A percentile compares a stretch with the other conserved stretches of the same genome.
These are phyloP conservation scores for Oxyscelio sp. DNA, from an alignment of 2,888 invertebrate genomes.

Conservation along the genomic window DNA sequence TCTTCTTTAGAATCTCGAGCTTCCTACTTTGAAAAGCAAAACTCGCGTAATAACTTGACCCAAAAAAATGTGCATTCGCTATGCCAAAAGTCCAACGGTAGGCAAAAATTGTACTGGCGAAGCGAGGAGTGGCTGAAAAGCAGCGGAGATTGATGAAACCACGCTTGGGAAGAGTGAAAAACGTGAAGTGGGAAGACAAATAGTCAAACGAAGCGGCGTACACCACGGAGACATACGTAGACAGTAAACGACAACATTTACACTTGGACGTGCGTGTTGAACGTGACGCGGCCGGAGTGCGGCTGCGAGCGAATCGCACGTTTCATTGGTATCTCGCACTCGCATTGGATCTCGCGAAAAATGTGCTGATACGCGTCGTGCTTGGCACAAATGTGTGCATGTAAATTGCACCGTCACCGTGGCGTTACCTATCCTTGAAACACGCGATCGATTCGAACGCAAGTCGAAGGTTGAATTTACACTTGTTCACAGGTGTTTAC, in stretches of 20 bases:
- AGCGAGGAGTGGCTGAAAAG: not conserved
- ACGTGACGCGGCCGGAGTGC: slow-evolving; percentile 53
- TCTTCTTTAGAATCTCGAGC: slow-evolving; percentile 37
- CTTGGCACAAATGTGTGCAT: slow-evolving; percentile 63
- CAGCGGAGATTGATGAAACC: not conserved
- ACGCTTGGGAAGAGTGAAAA: not conserved
- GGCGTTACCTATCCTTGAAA: slow-evolving; percentile 65
- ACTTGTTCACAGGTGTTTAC: slow-evolving; percentile 60
- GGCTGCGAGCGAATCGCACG: slow-evolving; percentile 48
- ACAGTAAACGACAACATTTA: slow-evolving; percentile 45
- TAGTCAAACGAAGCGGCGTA: slow-evolving; percentile 23
- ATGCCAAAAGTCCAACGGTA: slow-evolving; percentile 36
- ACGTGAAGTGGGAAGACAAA: not conserved
- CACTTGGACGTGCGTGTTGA: slow-evolving; percentile 57
- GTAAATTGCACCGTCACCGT: slow-evolving; percentile 44
- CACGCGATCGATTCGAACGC: slow-evolving; percentile 59
- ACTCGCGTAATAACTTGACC: slow-evolving; percentile 68
- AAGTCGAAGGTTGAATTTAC: slow-evolving; percentile 66
- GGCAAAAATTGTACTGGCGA: slow-evolving; percentile 28
- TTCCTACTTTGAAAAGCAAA: slow-evolving; percentile 55
- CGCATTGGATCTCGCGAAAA: slow-evolving; percentile 24
- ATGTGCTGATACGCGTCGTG: slow-evolving; percentile 40
- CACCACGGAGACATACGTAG: slow-evolving; percentile 41
- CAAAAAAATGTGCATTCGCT: slow-evolving; percentile 61
- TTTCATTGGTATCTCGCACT: slow-evolving; percentile 44